phyloP scores from a whole-genome alignment of 2,888 invertebrate species.

The Microctonus brassicae region DNA sequence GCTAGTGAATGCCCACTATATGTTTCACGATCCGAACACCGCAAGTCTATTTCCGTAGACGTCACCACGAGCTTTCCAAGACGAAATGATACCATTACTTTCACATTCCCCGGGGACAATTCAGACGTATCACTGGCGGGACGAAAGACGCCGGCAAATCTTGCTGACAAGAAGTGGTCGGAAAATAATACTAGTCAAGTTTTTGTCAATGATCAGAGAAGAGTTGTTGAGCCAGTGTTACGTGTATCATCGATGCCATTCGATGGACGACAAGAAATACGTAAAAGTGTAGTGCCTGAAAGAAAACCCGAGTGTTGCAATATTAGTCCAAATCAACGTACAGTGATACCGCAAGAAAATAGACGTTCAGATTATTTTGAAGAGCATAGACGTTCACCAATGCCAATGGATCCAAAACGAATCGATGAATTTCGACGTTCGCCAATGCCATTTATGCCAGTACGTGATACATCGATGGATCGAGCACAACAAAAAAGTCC shows the following conservation, averaged over 20 bases:
- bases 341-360: slow-evolving; percentile 58
- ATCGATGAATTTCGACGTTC: slow-evolving; percentile 64
- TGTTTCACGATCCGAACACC: slow-evolving; percentile 61
- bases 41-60: slow-evolving; percentile 63
- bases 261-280: slow-evolving; percentile 59
- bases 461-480: slow-evolving; percentile 61
- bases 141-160: slow-evolving; percentile 50
- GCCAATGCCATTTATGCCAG: slow-evolving; percentile 65
- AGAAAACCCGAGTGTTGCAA: slow-evolving; percentile 63
- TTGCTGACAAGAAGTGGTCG: slow-evolving; percentile 55
- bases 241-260: slow-evolving; percentile 63
- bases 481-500: slow-evolving; percentile 63
- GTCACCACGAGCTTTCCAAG: slow-evolving; percentile 61
- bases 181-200: slow-evolving; percentile 52
- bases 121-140: slow-evolving; percentile 50
- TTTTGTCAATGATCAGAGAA: slow-evolving; percentile 58
- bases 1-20: slow-evolving; percentile 58
- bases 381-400: slow-evolving; percentile 64
- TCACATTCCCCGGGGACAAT: slow-evolving; percentile 61
- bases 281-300: slow-evolving; percentile 56
- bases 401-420: slow-evolving; percentile 63
- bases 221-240: slow-evolving; percentile 53
- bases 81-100: slow-evolving; percentile 64
- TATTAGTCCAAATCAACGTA: slow-evolving; percentile 63
- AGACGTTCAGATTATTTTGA: slow-evolving; percentile 66